Evolutionary conservation across 1,140 invertebrate genomes (phyloP).

Genomic region (Chlorops oryzae): DNA sequence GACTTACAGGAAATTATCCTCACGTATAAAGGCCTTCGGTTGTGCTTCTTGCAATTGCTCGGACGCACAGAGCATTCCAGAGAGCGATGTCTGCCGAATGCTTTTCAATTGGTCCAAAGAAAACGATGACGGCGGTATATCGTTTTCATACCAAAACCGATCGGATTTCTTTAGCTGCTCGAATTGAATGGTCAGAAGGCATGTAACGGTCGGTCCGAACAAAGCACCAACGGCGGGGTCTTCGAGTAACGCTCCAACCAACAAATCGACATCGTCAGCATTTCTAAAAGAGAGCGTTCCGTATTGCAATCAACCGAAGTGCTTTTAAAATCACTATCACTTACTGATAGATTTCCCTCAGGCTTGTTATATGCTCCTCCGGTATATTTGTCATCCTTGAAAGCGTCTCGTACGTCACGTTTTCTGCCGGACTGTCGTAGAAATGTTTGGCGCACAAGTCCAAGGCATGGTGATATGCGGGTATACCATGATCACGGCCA

Average conservation of each 20-base stretch:
- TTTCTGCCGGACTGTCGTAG: constrained; percentile 41
- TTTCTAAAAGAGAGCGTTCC: constrained; percentile 49
- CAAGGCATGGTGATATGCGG: constrained; percentile 65
- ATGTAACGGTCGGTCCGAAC: constrained; percentile 82
- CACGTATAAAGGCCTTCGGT: constrained; percentile 79
- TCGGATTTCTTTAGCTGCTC: constrained; percentile 72
- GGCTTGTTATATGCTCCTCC: constrained; percentile 40
- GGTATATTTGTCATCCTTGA: constrained; percentile 30
- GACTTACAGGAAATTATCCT: constrained; percentile 78
- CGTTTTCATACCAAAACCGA: constrained; percentile 95
- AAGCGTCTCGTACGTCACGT: constrained; percentile 36
- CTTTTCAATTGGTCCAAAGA: constrained; percentile 68
- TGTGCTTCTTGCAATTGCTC: constrained; percentile 57
- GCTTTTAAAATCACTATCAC: constrained; percentile 16
- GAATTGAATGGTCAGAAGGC: constrained; percentile 75
- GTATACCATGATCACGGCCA: constrained; percentile 86
- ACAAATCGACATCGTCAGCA: constrained; percentile 78
- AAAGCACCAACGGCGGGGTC: constrained; percentile 69
- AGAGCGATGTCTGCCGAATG: constrained; percentile 52
- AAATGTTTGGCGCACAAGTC: constrained; percentile 57
- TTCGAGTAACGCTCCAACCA: constrained; percentile 80
- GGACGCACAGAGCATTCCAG: constrained; percentile 37
- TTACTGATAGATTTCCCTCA: constrained; percentile 42
- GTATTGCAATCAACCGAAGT: not conserved
- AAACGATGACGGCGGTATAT: constrained; percentile 82